Evolutionary conservation across 2,113 vertebrate genomes (phyloP), one percentile per base, ranked within the genome.

Genomic region (Grus americana): DNA sequence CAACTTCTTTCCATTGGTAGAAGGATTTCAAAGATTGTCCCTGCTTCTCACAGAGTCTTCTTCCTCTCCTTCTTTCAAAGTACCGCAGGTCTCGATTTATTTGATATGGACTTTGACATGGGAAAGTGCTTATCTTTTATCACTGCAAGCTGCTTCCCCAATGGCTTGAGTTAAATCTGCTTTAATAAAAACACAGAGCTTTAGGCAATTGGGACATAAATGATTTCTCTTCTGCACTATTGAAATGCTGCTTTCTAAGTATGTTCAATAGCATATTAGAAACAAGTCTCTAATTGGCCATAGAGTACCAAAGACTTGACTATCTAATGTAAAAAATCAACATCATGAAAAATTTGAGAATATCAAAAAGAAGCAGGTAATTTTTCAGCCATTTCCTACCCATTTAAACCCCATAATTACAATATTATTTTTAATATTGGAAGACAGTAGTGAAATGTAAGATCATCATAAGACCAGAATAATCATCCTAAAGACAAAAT

Each of bases 181-280:
- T 84, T 91, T 97, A 96, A 96, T 94, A 85, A 97, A 97, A 95
- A 91, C 73, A 91, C 42, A 89, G 88, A 54, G 73, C 88, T 92
- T 79, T 92, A 89, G 71, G 62, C 92, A 96, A 32, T 32, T 91
- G 92, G 91, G 92, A 93, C 57, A 75, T n/a, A 91, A 95, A 94
- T 92, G 15, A 92, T 95, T 93, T 87, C 76, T 97, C 80, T 89
- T 95, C 91, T 85, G 79, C 34, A 32, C 70, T 89, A 42, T 40
- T 72, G 91, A 88, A 97, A 78, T 66, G 76, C 20, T 84, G 65
- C 61, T 87, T 94, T 92, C 80, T 65, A 74, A 95, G 88, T 88
- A 61, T 68, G 10, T 87, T 94, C 46, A 91, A 17, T 30, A 95
- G 32, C 40, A 61, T 67, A 91, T 79, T 91, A 96, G 91, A 94